Conservation (phyloP, 2,113 vertebrate species). For the Barnardius zonarius region DNA sequence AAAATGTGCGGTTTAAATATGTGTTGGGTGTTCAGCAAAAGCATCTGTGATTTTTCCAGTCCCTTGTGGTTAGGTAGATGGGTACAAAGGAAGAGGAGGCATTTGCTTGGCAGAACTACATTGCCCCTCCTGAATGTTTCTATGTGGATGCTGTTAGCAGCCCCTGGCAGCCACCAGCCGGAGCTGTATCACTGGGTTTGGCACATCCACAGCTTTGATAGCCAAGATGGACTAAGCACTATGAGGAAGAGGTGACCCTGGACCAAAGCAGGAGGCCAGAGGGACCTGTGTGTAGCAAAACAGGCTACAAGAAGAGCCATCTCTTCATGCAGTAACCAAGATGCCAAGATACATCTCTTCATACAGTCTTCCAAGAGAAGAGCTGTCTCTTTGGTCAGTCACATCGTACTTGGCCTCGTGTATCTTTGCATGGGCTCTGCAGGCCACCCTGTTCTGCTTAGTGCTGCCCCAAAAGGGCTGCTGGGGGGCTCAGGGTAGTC, state of each 20-base stretch:
- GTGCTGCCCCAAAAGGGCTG: neutral
- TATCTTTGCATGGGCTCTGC: neutral
- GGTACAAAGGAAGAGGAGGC: neutral
- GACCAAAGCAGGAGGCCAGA: neutral
- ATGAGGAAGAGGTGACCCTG: neutral
- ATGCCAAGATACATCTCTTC: neutral
- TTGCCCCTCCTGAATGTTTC: neutral
- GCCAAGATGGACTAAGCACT: neutral
- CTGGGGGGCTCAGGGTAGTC: neutral
- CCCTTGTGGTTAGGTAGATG: neutral
- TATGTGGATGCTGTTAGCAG: neutral
- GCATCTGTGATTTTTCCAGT: neutral
- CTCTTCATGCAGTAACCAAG: neutral
- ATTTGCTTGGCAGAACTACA: rapidly evolving
- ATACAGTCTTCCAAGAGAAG: neutral
- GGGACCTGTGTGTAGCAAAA: neutral
- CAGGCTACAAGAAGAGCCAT: neutral
- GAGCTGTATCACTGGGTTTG: neutral
- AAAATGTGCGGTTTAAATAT: neutral
- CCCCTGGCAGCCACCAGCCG: constrained; percentile 36
- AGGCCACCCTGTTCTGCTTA: neutral
- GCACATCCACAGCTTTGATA: rapidly evolving
- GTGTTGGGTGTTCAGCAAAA: neutral
- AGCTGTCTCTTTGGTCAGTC: neutral
- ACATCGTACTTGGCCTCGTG: neutral